These are phyloP conservation scores for Gymnobelideus leadbeateri DNA, from an alignment of 2,113 vertebrate species.

Conservation along the genomic window DNA sequence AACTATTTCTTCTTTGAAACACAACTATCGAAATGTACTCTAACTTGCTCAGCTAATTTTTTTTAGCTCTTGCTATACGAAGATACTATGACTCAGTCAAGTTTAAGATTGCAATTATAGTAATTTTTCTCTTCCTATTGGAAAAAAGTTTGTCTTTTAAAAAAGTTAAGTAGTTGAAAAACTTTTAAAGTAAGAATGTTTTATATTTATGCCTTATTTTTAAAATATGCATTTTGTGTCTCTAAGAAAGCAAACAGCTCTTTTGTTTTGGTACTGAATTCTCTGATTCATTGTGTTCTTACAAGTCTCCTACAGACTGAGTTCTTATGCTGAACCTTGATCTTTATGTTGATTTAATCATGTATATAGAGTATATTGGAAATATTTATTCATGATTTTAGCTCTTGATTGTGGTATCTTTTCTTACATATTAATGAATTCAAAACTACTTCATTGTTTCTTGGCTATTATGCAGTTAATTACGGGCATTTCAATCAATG, in stretches of 20 bases:
- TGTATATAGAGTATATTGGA: slow-evolving; percentile 64
- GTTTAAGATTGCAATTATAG: slow-evolving; percentile 56
- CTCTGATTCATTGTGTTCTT: slow-evolving; percentile 43
- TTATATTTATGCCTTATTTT: background rate
- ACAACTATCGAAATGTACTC: slow-evolving; percentile 59
- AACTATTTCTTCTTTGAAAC: slow-evolving; percentile 59
- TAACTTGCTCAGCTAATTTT: slow-evolving; percentile 74
- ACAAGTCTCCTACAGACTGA: slow-evolving; percentile 49
- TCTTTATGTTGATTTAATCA: background rate
- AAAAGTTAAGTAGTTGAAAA: slow-evolving; percentile 61
- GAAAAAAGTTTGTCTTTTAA: slow-evolving; percentile 41
- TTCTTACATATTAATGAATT: slow-evolving; percentile 49
- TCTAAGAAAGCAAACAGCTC: no score
- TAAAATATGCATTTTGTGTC: no score
- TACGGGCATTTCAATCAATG: no score
- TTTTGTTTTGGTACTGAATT: slow-evolving; percentile 41
- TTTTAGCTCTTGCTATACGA: slow-evolving; percentile 63
- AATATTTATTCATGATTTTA: slow-evolving; percentile 75
- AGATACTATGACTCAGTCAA: slow-evolving; percentile 55
- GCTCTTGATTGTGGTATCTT: slow-evolving; percentile 53
- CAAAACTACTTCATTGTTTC: slow-evolving; percentile 51
- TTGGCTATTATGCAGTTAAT: slow-evolving; percentile 27
- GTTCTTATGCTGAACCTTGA: slow-evolving; percentile 49
- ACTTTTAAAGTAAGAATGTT: slow-evolving; percentile 45
- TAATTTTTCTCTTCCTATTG: slow-evolving; percentile 46